phyloP scores from a whole-genome alignment of 2,113 vertebrate genomes.

The Eulacestoma nigropectus region DNA sequence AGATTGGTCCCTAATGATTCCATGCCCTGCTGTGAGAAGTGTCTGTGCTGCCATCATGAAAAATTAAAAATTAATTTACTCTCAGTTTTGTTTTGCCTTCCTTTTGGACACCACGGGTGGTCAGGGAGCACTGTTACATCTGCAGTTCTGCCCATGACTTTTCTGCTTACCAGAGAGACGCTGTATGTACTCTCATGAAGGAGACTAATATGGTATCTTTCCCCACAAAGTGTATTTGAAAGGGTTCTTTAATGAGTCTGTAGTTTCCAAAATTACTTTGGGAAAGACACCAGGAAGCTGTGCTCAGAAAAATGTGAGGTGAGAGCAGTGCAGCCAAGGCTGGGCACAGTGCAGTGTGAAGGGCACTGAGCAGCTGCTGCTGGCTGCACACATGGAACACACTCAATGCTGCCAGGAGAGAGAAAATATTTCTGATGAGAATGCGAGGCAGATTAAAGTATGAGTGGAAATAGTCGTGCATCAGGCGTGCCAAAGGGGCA shows the following conservation, averaged over 20 bases:
- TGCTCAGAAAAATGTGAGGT: background rate
- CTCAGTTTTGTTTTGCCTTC: background rate
- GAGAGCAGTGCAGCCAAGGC: background rate
- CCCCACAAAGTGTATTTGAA: background rate
- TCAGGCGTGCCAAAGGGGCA: fast-evolving
- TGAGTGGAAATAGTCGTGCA: fast-evolving
- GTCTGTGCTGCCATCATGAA: background rate
- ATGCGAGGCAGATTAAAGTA: background rate
- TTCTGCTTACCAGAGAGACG: background rate
- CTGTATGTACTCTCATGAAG: fast-evolving
- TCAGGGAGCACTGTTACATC: background rate
- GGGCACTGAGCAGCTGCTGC: background rate
- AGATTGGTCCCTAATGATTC: background rate
- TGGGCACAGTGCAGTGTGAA: background rate
- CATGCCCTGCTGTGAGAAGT: background rate
- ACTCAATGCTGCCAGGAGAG: background rate
- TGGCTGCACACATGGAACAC: background rate
- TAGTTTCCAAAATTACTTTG: background rate
- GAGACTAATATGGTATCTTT: background rate
- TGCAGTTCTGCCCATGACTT: background rate
- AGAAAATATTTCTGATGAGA: background rate
- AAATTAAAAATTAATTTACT: background rate
- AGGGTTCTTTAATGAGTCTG: background rate
- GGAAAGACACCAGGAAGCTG: background rate
- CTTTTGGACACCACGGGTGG: fast-evolving